A percentile compares a stretch with the other conserved stretches of the same genome.
Evolutionary conservation across 2,113 vertebrate genomes (phyloP).

Genomic region (Stercorarius parasiticus): DNA sequence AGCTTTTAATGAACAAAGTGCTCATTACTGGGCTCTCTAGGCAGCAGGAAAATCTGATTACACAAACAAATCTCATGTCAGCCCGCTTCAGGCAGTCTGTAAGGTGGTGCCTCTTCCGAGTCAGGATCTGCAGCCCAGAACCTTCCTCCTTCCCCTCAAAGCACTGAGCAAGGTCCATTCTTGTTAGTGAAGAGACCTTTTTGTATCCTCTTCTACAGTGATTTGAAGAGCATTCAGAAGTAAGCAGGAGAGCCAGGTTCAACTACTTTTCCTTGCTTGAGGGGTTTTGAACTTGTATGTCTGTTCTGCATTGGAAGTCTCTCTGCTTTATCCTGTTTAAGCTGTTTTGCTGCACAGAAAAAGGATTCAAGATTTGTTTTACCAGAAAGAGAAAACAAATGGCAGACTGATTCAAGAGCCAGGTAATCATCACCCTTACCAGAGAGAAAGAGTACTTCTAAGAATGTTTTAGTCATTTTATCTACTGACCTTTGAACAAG

Average conservation of each 20-base stretch:
- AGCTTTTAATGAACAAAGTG: neutral
- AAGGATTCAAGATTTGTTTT: neutral
- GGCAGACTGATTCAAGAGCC: neutral
- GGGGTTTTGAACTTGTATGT: neutral
- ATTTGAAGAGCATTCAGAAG: neutral
- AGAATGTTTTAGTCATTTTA: neutral
- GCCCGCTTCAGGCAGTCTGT: neutral
- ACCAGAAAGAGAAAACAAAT: neutral
- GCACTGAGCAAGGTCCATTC: fast-evolving
- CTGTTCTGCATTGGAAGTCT: neutral
- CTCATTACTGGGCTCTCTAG: neutral
- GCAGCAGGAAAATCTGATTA: neutral
- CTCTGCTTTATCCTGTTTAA: neutral
- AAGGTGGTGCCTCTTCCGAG: neutral
- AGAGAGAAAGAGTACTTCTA: neutral
- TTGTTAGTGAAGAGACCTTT: neutral
- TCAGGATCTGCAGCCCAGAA: neutral
- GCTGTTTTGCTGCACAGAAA: neutral
- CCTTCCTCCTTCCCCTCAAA: neutral
- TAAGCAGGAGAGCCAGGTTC: neutral
- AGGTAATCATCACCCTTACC: neutral
- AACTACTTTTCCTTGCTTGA: neutral
- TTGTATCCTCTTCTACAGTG: neutral
- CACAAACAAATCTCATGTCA: neutral
- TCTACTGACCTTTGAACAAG: neutral